phyloP scores from a whole-genome alignment of 1,140 invertebrate genomes.

The Conopomorpha cramerella region DNA sequence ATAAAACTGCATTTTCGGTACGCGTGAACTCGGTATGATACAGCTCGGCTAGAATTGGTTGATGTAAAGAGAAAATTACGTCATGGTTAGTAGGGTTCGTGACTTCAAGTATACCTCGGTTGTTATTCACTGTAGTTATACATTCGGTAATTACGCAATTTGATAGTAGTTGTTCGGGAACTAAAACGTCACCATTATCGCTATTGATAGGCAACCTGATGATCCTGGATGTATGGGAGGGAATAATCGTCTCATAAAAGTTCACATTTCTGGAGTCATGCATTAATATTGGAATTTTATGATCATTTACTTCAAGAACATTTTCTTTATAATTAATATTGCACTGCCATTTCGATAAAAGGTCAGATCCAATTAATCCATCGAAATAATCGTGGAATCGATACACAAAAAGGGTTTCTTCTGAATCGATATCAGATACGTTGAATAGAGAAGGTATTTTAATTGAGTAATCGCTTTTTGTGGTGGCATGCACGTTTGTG shows the following conservation, averaged over 20 bases:
- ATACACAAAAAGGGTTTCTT: slow-evolving; percentile 4
- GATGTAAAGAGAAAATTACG: slow-evolving; percentile 1
- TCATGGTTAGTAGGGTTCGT: slow-evolving; percentile 1
- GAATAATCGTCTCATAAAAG: slow-evolving; percentile 1
- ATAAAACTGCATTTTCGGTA: not conserved
- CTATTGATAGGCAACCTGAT: slow-evolving; percentile 1
- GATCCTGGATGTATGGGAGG: not conserved
- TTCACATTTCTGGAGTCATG: not conserved
- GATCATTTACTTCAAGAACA: not conserved
- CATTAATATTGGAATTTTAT: not conserved
- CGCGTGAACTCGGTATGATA: slow-evolving; percentile 1
- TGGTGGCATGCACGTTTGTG: slow-evolving; percentile 2
- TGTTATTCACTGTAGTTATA: slow-evolving; percentile 1
- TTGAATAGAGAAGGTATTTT: slow-evolving; percentile 3
- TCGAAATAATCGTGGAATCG: slow-evolving; percentile 10
- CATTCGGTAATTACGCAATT: slow-evolving; percentile 2
- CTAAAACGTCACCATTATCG: not conserved
- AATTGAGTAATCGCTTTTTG: slow-evolving; percentile 1
- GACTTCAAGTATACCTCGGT: not conserved
- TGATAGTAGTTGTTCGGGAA: slow-evolving; percentile 1
- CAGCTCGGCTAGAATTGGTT: slow-evolving; percentile 1
- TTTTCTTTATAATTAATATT: slow-evolving; percentile 3
- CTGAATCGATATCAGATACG: not conserved
- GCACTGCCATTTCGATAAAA: slow-evolving; percentile 3
- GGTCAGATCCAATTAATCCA: slow-evolving; percentile 4